Conservation (phyloP, 2,888 invertebrate species). For the Junonia oenone region DNA sequence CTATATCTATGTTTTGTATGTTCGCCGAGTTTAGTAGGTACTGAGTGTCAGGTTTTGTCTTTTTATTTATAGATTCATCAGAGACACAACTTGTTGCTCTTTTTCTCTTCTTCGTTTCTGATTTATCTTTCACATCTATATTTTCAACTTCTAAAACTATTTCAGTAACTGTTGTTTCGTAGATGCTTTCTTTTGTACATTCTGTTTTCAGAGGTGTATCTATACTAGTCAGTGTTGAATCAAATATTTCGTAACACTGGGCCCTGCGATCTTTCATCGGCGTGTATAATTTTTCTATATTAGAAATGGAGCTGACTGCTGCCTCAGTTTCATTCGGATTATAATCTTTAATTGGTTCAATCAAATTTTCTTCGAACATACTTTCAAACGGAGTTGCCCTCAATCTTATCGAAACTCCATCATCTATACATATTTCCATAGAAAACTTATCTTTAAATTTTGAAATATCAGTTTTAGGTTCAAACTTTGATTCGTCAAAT, state of each 20-base stretch:
- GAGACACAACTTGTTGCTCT: conserved; percentile 44
- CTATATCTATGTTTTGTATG: conserved; percentile 70
- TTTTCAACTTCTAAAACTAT: conserved; percentile 56
- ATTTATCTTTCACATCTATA: conserved; percentile 37
- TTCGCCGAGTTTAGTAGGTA: conserved; percentile 56
- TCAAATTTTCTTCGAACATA: conserved; percentile 45
- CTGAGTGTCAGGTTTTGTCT: conserved; percentile 52
- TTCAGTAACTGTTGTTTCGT: conserved; percentile 46
- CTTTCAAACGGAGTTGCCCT: conserved; percentile 49
- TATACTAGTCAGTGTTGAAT: conserved; percentile 67
- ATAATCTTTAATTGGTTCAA: conserved; percentile 32
- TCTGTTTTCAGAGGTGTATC: conserved; percentile 61
- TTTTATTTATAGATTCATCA: conserved; percentile 52
- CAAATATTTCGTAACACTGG: conserved; percentile 64
- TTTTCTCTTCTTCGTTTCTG: conserved; percentile 55
- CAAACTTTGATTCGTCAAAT: conserved; percentile 42
- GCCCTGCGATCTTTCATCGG: conserved; percentile 58
- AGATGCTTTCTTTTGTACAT: conserved; percentile 36
- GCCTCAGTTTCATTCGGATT: conserved; percentile 54
- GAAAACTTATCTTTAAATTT: conserved; percentile 63
- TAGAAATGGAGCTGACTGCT: conserved; percentile 59
- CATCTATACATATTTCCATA: conserved; percentile 67
- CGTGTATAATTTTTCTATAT: conserved; percentile 55
- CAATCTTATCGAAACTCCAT: conserved; percentile 55
- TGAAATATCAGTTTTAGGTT: conserved; percentile 32